These are phyloP conservation scores for Porites cylindrica DNA, from an alignment of 92 coral and sea anemone genomes.

Conservation along the genomic window DNA sequence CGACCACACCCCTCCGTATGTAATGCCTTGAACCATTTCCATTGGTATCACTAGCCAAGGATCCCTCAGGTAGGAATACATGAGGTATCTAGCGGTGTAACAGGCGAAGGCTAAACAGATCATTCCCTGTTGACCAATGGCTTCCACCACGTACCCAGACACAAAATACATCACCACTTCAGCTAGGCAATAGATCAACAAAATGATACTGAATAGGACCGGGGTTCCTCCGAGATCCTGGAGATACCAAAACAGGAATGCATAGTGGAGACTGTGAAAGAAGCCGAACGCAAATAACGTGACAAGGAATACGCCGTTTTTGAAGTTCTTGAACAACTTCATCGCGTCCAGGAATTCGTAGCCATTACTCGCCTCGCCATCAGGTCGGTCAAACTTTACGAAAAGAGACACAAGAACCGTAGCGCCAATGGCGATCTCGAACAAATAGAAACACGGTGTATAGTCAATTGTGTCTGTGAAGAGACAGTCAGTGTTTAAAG, in stretches of 20 bases:
- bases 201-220: slow-evolving; percentile 70
- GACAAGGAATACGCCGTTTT: slow-evolving; percentile 80
- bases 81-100: slow-evolving; percentile 87
- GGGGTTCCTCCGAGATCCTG: slow-evolving; percentile 93
- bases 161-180: slow-evolving; percentile 82
- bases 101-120: slow-evolving; percentile 85
- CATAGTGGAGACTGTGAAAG: slow-evolving; percentile 81
- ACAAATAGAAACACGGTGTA: slow-evolving; percentile 81
- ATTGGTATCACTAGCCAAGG: slow-evolving; percentile 89
- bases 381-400: slow-evolving; percentile 72
- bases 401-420: slow-evolving; percentile 81
- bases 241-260: slow-evolving; percentile 87
- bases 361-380: slow-evolving; percentile 27
- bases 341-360: slow-evolving; percentile 66
- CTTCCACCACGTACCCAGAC: slow-evolving; percentile 64
- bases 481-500: slow-evolving; percentile 61
- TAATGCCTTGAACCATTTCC: slow-evolving; percentile 89
- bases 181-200: slow-evolving; percentile 79
- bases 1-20: slow-evolving; percentile 92
- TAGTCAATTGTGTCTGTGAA: slow-evolving; percentile 87
- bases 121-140: slow-evolving; percentile 81
- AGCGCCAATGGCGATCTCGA: slow-evolving; percentile 80
- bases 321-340: slow-evolving; percentile 71
- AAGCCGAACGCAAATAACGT: slow-evolving; percentile 77
- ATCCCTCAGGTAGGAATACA: slow-evolving; percentile 77